phyloP scores from a whole-genome alignment of 2,113 vertebrate species.

The Mustela lutreola region DNA sequence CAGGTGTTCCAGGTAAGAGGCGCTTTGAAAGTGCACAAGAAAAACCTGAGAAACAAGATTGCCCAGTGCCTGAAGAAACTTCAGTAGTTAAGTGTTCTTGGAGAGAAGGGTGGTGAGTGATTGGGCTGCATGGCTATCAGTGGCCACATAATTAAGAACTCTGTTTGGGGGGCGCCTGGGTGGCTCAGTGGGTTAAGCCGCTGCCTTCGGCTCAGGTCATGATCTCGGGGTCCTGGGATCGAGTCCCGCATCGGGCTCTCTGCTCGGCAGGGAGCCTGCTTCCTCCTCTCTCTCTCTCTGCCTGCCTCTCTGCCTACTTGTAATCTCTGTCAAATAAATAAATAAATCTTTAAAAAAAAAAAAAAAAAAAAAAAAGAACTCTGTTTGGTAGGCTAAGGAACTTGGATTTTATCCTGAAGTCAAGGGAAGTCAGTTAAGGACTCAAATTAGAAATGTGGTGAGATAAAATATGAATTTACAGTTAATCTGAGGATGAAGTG shows the following conservation, averaged over 20 bases:
- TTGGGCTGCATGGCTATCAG: not conserved
- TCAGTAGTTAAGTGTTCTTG: not conserved
- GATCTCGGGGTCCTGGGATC: too few species aligned
- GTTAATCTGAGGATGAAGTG: not conserved
- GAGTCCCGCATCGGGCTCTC: too few species aligned
- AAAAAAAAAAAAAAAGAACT: too few species aligned
- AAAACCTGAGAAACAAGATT: conserved; percentile 25
- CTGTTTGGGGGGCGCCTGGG: too few species aligned
- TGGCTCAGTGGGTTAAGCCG: too few species aligned
- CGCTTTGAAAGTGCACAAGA: not conserved
- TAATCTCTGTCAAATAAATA: too few species aligned
- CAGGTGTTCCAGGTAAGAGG: not conserved
- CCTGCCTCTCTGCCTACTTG: too few species aligned
- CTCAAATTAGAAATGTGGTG: not conserved
- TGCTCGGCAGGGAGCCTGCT: too few species aligned
- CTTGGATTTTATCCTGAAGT: conserved; percentile 47
- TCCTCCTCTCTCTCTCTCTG: too few species aligned
- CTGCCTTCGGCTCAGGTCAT: too few species aligned
- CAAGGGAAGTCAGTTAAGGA: conserved; percentile 3
- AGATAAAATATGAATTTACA: conserved; percentile 1
- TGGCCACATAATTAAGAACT: not conserved
- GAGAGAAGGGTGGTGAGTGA: not conserved
- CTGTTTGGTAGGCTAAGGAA: not conserved
- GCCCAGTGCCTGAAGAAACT: not conserved
- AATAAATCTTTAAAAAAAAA: too few species aligned